Evolutionary conservation across 2,888 invertebrate genomes (phyloP), one percentile per base, ranked within the genome.

Genomic region (Oeneis ivallda): DNA sequence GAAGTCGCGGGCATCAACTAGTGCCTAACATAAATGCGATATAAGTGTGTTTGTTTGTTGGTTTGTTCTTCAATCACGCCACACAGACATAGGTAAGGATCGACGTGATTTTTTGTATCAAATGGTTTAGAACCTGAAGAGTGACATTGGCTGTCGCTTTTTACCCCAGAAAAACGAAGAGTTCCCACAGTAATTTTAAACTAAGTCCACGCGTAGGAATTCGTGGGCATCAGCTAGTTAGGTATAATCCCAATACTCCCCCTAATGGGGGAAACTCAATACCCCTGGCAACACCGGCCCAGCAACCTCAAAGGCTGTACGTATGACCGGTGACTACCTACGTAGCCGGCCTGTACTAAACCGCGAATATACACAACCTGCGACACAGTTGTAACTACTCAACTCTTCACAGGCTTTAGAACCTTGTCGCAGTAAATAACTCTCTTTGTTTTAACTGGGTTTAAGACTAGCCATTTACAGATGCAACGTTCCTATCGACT

Each of bases 221-320:
- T n/a, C n/a, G n/a, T n/a, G n/a, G n/a, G n/a, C n/a, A n/a, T n/a
- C n/a, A n/a, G n/a, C n/a, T n/a, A n/a, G n/a, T n/a, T n/a, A n/a
- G n/a, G n/a, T n/a, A n/a, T n/a, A n/a, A n/a, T n/a, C n/a, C 9
- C 19, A 49, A 49, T 10, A 10, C 4, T 9, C 19, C 41, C 56
- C 19, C 41, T 56, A 41, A 56, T 17, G 39, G 7, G 19, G 60
- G 39, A 37, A 68, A 56, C 37, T 11, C 4, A 73, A 71, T 72
- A 71, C 72, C 76, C 72, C 72, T 77, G 81, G 88, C 84, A 89
- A 88, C 84, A 86, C 84, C 67, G 60, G 73, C 74, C 77, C 78
- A 79, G 81, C 84, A 87, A 88, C 89, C 87, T 88, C 86, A 87
- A 87, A 89, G 87, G 84, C 87, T 87, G 80, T 82, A 56, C 34